phyloP scores from a whole-genome alignment of 2,797 vertebrate genomes.

The Rhinogobio ventralis region DNA sequence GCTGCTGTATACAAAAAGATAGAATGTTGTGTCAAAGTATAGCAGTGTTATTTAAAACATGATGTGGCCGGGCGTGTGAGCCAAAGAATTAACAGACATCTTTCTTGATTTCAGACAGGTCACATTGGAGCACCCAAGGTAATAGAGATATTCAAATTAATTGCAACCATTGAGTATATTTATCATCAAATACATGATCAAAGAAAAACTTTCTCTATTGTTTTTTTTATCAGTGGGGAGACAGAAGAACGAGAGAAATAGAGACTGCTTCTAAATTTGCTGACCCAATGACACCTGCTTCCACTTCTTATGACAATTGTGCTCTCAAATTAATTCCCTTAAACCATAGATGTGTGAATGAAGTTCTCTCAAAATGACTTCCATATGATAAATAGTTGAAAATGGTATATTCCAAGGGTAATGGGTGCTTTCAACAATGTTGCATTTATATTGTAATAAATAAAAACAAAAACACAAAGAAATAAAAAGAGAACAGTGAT shows the following conservation, averaged over 20 bases:
- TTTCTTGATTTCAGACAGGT: not conserved
- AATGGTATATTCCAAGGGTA: not conserved
- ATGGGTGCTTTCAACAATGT: not conserved
- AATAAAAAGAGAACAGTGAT: not conserved
- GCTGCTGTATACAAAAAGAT: conserved; percentile 26
- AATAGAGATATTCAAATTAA: conserved; percentile 24
- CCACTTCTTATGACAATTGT: conserved; percentile 61
- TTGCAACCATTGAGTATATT: conserved; percentile 42
- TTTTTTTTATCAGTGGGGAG: not conserved
- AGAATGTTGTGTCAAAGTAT: conserved; percentile 23
- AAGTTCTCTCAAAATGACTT: not conserved
- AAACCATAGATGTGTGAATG: conserved; percentile 3
- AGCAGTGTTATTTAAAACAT: not conserved
- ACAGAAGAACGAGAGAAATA: not conserved
- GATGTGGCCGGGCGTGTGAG: not conserved
- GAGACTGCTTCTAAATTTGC: not conserved
- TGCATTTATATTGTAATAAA: not conserved
- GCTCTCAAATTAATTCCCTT: conserved; percentile 29
- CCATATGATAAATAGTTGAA: not conserved
- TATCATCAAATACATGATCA: conserved; percentile 31
- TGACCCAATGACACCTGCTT: conserved; percentile 66
- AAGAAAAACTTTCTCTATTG: conserved; percentile 36
- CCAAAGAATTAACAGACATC: conserved; percentile 3
- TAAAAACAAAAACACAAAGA: not conserved
- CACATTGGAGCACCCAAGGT: not conserved